phyloP scores from a whole-genome alignment of 2,113 vertebrate species.

The Egretta garzetta region DNA sequence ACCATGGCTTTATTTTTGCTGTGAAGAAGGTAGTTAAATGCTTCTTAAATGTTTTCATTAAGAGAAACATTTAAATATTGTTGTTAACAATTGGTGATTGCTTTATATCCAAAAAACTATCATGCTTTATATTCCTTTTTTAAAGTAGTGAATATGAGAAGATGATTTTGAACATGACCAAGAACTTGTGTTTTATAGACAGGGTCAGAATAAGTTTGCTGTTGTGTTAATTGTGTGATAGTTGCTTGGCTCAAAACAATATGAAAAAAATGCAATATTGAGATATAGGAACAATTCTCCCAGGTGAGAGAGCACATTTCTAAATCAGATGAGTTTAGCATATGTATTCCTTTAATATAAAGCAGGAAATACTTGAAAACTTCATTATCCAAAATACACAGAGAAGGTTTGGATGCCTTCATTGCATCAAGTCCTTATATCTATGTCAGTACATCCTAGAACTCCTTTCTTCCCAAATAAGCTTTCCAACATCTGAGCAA shows the following conservation, averaged over 20 bases:
- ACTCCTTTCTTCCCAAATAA: slow-evolving; percentile 46
- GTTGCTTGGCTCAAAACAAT: not conserved
- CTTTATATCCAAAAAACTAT: not conserved
- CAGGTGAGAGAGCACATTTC: not conserved
- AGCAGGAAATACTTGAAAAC: not conserved
- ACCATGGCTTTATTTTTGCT: not conserved
- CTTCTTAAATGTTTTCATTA: not conserved
- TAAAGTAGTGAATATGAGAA: not conserved
- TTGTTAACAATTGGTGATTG: not conserved
- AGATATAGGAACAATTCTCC: not conserved
- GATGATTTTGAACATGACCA: not conserved
- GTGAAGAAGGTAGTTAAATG: not conserved
- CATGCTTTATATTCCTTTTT: not conserved
- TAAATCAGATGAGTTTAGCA: not conserved
- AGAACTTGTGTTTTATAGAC: not conserved
- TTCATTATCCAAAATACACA: not conserved
- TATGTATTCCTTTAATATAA: not conserved
- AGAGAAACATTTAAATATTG: not conserved
- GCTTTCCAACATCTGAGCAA: slow-evolving; percentile 27
- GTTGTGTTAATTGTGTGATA: not conserved
- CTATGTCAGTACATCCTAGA: not conserved
- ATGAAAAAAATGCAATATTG: not conserved
- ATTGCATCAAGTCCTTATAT: not conserved
- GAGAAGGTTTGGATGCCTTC: not conserved
- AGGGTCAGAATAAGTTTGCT: not conserved